Base-by-base conservation (phyloP, 2,797 vertebrate species). In the Protosalanx chinensis region DNA sequence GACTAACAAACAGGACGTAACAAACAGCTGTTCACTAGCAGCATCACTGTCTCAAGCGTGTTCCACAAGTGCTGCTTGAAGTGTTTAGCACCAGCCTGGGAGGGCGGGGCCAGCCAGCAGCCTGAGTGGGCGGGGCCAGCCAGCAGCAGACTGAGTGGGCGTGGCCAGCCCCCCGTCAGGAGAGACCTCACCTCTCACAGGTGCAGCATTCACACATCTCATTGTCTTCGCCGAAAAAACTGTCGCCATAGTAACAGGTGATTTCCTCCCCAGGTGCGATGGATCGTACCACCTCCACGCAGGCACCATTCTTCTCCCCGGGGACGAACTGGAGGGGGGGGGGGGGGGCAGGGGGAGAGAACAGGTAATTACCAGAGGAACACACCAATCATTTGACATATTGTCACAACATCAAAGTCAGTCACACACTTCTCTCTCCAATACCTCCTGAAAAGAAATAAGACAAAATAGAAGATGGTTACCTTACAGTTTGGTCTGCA, bases 401-500 rank as follows among this genome's bases (percentile, higher is more conserved):
- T 32, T 29, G 64, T 46, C 35, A 15, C 23, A 30, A 27, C 18
- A 72, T 37, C 7, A 58, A 46, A 46, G 10, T 46, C 3, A 13
- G 10, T 46, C 3, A 12, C 27, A 20, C 29, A 20, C 13, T 66
- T 37, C 53, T 37, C 53, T 37, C 41, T 46, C 41, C 16, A n/a
- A 16, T 16, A 46, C 27, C 5, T 62, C 12, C 64, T 65, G 23
- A 23, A 27, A 37, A 27, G 33, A 60, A 30, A 59, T 16, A 41
- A 7, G 10, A 60, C 5, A n/a, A 33, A 51, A 71, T 5, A 35
- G 65, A 29, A 32, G 29, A 1, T 4, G n/a, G 72, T 88, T 92
- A 97, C 95, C 96, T 96, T 98, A 87, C 96, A 97, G 82, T 97
- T 98, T 63, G 95, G 95, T 82, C 92, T 94, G 90, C 95, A 98